Evolutionary conservation across 2,888 invertebrate species (phyloP), one percentile per base, ranked within the genome.

Genomic region (Iselma pallidipennis): DNA sequence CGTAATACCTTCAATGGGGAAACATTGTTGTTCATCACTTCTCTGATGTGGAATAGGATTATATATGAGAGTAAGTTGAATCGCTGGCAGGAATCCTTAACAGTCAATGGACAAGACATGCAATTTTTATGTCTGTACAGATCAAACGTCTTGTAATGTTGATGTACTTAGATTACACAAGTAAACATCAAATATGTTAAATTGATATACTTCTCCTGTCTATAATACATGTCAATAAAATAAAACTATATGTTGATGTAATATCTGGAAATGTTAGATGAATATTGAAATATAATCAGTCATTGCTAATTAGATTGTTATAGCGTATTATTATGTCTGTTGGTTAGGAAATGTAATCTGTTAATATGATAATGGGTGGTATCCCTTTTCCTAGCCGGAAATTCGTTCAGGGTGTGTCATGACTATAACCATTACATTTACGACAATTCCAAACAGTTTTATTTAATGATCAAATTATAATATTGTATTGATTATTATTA

Each of bases 111-210:
- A 49, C 55, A 59, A 59, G 59, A 55, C 55, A 59, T 63, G 59
- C 55, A 55, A 59, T 63, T 59, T 63, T 63, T 57, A 58, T 63
- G 63, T 59, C 59, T 57, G 48, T 57, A 42, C 49, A 63, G 63
- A 63, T 63, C 59, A 63, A 63, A 63, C 57, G 58, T 59, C 45
- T 49, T 49, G 55, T 61, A 57, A 57, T 57, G 55, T 55, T 53
- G 33, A 57, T 53, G 45, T 58, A 56, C 56, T 26, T 56, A 60
- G 65, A 69, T 37, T 37, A 68, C 63, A 69, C 70, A 70, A 70
- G 68, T 66, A 67, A 71, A 70, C 66, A 69, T 70, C 70, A 71
- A 70, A 74, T 72, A 72, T 73, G 67, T 72, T 70, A 70, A 58
- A 63, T 64, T 69, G 70, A 68, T 71, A 73, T 69, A 70, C 70